phyloP scores from a whole-genome alignment of 2,888 invertebrate species.

The Drosophila anceps region DNA sequence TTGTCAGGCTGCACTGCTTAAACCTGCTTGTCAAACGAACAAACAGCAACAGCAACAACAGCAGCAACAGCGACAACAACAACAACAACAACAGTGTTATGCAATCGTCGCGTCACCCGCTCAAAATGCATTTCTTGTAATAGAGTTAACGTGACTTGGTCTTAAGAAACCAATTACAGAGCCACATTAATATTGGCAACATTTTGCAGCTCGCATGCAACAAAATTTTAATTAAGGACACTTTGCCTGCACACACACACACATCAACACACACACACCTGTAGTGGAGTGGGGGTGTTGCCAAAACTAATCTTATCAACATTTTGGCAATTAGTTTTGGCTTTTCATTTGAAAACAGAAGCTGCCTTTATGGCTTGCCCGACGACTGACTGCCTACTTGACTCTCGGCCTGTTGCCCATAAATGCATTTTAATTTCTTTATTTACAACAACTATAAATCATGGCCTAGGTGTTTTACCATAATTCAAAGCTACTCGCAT shows the following conservation, averaged over 20 bases:
- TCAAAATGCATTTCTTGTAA: constrained; percentile 73
- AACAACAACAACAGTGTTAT: constrained; percentile 36
- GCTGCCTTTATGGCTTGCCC: constrained; percentile 33
- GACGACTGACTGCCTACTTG: constrained; percentile 18
- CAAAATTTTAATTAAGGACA: constrained; percentile 76
- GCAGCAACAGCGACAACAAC: background rate
- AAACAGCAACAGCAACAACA: constrained; percentile 24
- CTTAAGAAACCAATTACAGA: constrained; percentile 77
- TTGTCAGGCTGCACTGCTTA: constrained; percentile 28
- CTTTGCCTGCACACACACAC: constrained; percentile 28
- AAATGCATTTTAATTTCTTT: constrained; percentile 81
- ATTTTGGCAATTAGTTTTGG: constrained; percentile 76
- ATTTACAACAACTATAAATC: constrained; percentile 79
- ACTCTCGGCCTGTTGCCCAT: constrained; percentile 55
- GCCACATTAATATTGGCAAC: constrained; percentile 75
- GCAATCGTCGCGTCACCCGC: constrained; percentile 43
- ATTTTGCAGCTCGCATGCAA: constrained; percentile 67
- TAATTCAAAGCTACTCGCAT: constrained; percentile 71
- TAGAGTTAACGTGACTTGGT: constrained; percentile 77
- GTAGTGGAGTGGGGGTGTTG: constrained; percentile 43
- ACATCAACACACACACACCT: constrained; percentile 5
- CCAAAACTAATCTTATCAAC: constrained; percentile 71
- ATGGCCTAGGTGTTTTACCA: constrained; percentile 73
- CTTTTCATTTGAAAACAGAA: constrained; percentile 51
- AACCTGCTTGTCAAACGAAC: constrained; percentile 50